Evolutionary conservation across 2,797 vertebrate genomes (phyloP), one percentile per base, ranked within the genome.

Genomic region (Pseudocheirus occidentalis): DNA sequence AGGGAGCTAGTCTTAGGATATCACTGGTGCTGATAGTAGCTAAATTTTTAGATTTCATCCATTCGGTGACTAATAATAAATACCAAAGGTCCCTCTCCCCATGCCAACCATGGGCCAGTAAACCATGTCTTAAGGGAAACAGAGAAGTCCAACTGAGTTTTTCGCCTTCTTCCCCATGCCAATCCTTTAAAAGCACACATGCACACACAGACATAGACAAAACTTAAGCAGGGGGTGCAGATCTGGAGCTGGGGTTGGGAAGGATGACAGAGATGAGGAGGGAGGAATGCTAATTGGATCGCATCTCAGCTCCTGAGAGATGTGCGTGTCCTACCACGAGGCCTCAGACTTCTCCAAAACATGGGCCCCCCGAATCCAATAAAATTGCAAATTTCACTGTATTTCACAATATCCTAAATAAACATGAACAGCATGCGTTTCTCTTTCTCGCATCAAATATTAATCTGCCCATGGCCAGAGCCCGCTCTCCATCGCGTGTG

Each of bases 361-460:
- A 98, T 97, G 95, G 97, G 98, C 98, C 98, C 98, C 98, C 96
- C 55, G 98, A 99, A 99, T 99, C 99, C 99, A 99, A 99, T 99
- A 99, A 99, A 99, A 99, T 99, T 99, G 99, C 99, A 99, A 99
- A 99, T 99, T 99, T 99, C 98, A 98, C 98, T 98, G 99, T 99
- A 99, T 99, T 99, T 99, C 99, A 99, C 99, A 99, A 99, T 99
- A 99, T 99, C 99, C 99, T 99, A 99, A 99, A 99, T 99, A 99
- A 99, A 99, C 99, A 99, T 99, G 99, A 99, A 99, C 98, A 98
- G 98, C 98, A 98, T 99, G 99, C 99, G 98, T 99, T 99, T 99
- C 99, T 98, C 99, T 99, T 98, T 98, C 98, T 98, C 98, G 99
- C 99, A 99, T 99, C 99, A 99, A 99, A 99, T 99, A 99, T 99